Conservation (phyloP, 1,140 invertebrate genomes). For the Bombus impatiens region DNA sequence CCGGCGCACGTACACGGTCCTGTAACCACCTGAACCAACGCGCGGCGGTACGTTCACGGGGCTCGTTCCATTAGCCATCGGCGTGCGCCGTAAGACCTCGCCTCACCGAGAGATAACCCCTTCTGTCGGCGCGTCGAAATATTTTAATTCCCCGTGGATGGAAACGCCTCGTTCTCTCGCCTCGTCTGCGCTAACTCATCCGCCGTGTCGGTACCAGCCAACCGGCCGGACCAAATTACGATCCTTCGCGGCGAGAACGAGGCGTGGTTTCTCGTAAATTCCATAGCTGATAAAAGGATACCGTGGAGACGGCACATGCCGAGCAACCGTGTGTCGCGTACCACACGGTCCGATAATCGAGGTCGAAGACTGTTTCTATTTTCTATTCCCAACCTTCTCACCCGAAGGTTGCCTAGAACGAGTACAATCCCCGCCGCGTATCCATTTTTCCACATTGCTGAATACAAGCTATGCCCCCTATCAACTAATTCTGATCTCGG, state of each 20-base stretch:
- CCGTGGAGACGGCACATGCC: conserved; percentile 7
- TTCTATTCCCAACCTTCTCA: neutral
- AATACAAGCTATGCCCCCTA: conserved; percentile 46
- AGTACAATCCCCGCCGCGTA: conserved; percentile 11
- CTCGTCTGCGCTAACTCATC: conserved; percentile 59
- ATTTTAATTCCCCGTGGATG: conserved; percentile 71
- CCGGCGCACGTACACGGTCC: conserved; percentile 62
- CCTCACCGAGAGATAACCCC: conserved; percentile 67
- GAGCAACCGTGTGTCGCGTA: conserved; percentile 37
- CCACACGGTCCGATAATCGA: conserved; percentile 31
- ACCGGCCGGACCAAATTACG: conserved; percentile 48
- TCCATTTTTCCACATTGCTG: conserved; percentile 53
- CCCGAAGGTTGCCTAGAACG: conserved; percentile 33
- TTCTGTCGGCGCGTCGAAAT: conserved; percentile 73
- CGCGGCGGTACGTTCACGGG: conserved; percentile 44
- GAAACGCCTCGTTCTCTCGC: conserved; percentile 65
- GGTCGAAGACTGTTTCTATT: conserved; percentile 22
- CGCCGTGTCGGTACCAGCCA: neutral
- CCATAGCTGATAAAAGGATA: conserved; percentile 33
- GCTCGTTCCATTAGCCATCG: conserved; percentile 71
- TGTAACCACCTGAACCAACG: conserved; percentile 58
- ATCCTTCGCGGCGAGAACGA: conserved; percentile 32
- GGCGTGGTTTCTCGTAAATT: conserved; percentile 52
- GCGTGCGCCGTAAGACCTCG: conserved; percentile 65
- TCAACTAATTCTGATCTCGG: conserved; percentile 39